Evolutionary conservation across 2,888 invertebrate species (phyloP), one percentile per base, ranked within the genome.

Genomic region (Hoplodrina blanda): DNA sequence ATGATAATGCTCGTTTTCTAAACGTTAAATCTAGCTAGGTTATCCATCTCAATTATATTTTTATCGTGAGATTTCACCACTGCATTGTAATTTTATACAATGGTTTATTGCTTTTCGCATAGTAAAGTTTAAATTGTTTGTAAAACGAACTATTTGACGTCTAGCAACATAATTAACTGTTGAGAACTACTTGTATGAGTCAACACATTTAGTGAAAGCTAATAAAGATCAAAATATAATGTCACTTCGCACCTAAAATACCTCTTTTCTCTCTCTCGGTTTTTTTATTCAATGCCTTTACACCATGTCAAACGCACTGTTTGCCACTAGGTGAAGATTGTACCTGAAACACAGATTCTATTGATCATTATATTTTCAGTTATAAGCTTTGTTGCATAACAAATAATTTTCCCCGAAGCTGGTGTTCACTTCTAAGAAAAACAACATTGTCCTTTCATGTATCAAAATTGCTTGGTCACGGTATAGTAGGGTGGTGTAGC

Each of bases 401-500:
- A 13, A 46, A 33, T 25, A 49, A 30, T 41, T 55, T 49, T 17
- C n/a, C 15, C 2, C 0, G 30, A 41, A 30, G 19, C 33, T 50
- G 50, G 10, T 13, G 4, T 19, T 6, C 44, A 54, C 11, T 44
- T 10, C 25, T 30, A n/a, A 61, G 13, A 59, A 59, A 76, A 69
- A 8, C 19, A 62, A 30, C 50, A 20, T 20, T 33, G 41, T 60
- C 46, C 53, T 65, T 62, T 61, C 70, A 85, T 89, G 86, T 87
- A 88, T 81, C 88, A 89, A 88, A 80, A 78, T n/a, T 41, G 13
- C 62, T 60, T 67, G 49, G 57, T 64, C 83, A 77, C 57, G 20
- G 81, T 88, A 88, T 62, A 85, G 78, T 87, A 81, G 89, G 90
- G 90, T 88, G 89, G 90, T 87, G 89, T 89, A 87, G 88, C 91